These are phyloP conservation scores for Neotragus pygmaeus DNA, from an alignment of 2,113 vertebrate genomes.

Conservation along the genomic window DNA sequence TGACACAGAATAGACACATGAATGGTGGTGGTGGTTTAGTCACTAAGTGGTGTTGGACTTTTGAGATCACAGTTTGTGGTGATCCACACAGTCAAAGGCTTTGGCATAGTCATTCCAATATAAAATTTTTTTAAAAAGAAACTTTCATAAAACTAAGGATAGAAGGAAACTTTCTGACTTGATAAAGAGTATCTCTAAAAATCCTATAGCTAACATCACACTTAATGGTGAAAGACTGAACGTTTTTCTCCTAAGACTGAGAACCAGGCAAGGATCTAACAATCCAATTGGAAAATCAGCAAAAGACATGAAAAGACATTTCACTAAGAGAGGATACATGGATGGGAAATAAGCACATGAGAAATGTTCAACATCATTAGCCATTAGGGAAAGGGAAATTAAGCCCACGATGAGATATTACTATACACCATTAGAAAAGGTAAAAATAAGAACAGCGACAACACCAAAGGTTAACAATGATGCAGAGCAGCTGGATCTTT, in stretches of 20 bases:
- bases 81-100: background rate
- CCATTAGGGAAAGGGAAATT: background rate
- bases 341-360: background rate
- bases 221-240: background rate
- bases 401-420: background rate
- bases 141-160: background rate
- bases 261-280: background rate
- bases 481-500: background rate
- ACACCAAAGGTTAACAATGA: background rate
- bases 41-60: background rate
- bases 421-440: background rate
- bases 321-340: background rate
- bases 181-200: background rate
- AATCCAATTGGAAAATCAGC: background rate
- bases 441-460: background rate
- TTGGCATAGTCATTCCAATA: background rate
- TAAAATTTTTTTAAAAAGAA: background rate
- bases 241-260: background rate
- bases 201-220: background rate
- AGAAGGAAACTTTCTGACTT: background rate
- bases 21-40: background rate
- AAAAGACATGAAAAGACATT: background rate
- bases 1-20: background rate
- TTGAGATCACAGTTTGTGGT: background rate
- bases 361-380: background rate